phyloP scores from a whole-genome alignment of 1,140 invertebrate species.

The Galleria mellonella region DNA sequence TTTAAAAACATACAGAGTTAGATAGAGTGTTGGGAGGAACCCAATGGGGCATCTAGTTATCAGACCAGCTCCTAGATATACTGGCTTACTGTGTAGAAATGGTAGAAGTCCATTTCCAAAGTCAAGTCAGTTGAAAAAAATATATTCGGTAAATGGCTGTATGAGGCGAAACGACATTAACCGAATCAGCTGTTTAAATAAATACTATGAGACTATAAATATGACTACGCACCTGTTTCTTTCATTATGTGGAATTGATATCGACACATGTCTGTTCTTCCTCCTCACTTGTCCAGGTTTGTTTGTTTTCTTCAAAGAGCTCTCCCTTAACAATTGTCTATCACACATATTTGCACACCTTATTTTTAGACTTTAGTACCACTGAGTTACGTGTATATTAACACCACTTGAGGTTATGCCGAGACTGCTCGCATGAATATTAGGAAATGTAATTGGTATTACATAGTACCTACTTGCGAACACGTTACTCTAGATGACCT shows the following conservation, averaged over 20 bases:
- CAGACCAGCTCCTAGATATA: too few species aligned
- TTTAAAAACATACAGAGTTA: too few species aligned
- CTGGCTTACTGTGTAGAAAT: too few species aligned
- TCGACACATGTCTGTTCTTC: conserved; percentile 42
- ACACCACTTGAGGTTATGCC: neutral
- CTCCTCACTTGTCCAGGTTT: conserved; percentile 26
- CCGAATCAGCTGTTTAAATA: too few species aligned
- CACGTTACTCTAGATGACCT: neutral
- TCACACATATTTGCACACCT: conserved; percentile 28
- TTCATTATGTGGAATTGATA: conserved; percentile 38
- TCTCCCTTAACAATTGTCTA: conserved; percentile 33
- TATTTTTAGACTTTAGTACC: conserved; percentile 1
- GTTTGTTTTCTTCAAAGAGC: conserved; percentile 42
- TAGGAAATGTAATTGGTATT: neutral
- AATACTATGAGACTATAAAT: too few species aligned
- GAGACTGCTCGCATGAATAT: conserved; percentile 3
- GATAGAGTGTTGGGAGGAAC: too few species aligned
- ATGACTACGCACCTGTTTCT: conserved; percentile 25
- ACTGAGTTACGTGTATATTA: neutral
- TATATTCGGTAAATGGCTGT: too few species aligned
- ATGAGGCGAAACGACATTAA: too few species aligned
- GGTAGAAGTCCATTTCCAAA: too few species aligned
- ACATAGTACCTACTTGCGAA: neutral
- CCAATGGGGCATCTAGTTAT: too few species aligned
- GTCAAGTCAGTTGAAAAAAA: too few species aligned